Evolutionary conservation across 2,888 invertebrate species (phyloP).

Genomic region (Drosophila flavopinicola): DNA sequence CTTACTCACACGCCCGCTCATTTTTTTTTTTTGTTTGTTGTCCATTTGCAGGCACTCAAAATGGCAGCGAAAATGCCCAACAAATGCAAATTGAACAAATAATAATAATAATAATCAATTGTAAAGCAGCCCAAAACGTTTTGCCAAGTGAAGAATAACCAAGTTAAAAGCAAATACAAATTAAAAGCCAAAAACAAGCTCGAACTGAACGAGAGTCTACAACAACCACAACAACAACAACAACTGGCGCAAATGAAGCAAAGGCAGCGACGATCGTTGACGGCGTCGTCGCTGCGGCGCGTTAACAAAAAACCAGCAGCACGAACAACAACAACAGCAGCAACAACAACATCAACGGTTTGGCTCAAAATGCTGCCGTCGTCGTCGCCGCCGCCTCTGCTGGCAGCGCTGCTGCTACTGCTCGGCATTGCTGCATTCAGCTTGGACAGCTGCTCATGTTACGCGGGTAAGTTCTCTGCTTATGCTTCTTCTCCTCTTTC

Average conservation of each 20-base stretch:
- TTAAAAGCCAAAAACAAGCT: conserved; percentile 13
- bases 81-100: conserved; percentile 28
- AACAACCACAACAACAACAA: conserved; percentile 25
- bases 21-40: conserved; percentile 34
- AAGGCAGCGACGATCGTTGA: conserved; percentile 68
- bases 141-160: conserved; percentile 11
- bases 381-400: conserved; percentile 25
- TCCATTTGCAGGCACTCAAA: conserved; percentile 42
- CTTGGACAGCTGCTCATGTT: conserved; percentile 73
- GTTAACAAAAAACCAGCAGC: conserved; percentile 37
- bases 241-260: conserved; percentile 64
- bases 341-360: conserved; percentile 25
- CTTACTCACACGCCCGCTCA: conserved; percentile 14
- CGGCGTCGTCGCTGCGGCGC: conserved; percentile 72
- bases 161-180: conserved; percentile 17
- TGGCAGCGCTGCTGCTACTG: conserved; percentile 46
- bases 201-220: conserved; percentile 11
- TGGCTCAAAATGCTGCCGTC: conserved; percentile 51
- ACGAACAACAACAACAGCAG: conserved; percentile 24
- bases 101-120: conserved; percentile 5
- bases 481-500: neutral
- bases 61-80: conserved; percentile 37
- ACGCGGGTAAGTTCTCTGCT: conserved; percentile 68
- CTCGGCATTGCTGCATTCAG: conserved; percentile 52
- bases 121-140: no score